These are phyloP conservation scores for Synanceia verrucosa DNA, from an alignment of 2,797 vertebrate species.

Conservation along the genomic window DNA sequence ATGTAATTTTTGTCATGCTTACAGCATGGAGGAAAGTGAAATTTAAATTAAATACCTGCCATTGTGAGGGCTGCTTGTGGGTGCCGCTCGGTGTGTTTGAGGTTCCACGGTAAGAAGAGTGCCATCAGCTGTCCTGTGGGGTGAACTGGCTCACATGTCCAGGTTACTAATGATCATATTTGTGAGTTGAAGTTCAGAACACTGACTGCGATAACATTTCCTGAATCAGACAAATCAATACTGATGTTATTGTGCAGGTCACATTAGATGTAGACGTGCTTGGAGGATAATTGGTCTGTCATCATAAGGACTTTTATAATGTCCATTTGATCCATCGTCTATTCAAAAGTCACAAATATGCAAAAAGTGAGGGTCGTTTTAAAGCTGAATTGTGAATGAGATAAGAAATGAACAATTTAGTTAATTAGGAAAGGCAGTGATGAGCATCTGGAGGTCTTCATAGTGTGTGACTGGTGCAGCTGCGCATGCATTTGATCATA, in stretches of 20 bases:
- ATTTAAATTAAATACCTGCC: constrained; percentile 6
- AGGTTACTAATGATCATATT: constrained; percentile 37
- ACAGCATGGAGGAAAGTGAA: constrained; percentile 18
- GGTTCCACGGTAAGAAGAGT: constrained; percentile 1
- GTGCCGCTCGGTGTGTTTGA: constrained; percentile 12
- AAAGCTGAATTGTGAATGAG: background rate
- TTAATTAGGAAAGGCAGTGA: background rate
- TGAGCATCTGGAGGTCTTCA: background rate
- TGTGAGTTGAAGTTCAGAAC: constrained; percentile 14
- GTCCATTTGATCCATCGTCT: background rate
- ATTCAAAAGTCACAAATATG: background rate
- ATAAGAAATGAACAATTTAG: constrained; percentile 5
- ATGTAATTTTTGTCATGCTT: constrained; percentile 41
- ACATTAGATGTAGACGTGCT: background rate
- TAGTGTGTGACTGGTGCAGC: constrained; percentile 33
- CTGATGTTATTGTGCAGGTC: background rate
- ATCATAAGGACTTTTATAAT: background rate
- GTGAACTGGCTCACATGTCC: constrained; percentile 32
- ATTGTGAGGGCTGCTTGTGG: constrained; percentile 2
- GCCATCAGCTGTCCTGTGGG: constrained; percentile 13
- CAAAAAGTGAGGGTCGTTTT: background rate
- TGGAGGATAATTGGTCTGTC: background rate
- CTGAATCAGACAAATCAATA: constrained; percentile 11
- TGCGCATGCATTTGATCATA: constrained; percentile 27
- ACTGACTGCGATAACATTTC: constrained; percentile 25